Evolutionary conservation across 1,140 invertebrate species (phyloP).

Genomic region (Oreohelix idahoensis): DNA sequence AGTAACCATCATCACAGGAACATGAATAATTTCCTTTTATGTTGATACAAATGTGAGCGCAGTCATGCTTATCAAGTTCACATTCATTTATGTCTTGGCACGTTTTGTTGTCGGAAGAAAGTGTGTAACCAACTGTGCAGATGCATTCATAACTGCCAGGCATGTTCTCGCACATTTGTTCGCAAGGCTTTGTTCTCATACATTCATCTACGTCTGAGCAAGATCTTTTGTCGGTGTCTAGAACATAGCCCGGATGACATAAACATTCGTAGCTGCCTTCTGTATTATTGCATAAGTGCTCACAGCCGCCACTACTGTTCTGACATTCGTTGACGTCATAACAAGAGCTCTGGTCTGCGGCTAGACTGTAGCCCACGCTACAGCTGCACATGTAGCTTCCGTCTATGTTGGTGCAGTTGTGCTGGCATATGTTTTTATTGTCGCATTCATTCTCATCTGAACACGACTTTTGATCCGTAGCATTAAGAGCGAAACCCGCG

Average conservation of each 20-base stretch:
- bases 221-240: conserved; percentile 10
- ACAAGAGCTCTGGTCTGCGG: not conserved
- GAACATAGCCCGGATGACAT: conserved; percentile 42
- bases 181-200: not conserved
- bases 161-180: not conserved
- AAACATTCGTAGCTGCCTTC: conserved; percentile 47
- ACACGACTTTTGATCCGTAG: not conserved
- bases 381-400: conserved; percentile 21
- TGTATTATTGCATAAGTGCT: conserved; percentile 59
- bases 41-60: not conserved
- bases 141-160: not conserved
- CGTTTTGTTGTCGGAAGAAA: not conserved
- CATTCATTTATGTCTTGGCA: conserved; percentile 2
- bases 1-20: not conserved
- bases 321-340: conserved; percentile 68
- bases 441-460: conserved; percentile 19
- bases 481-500: not conserved
- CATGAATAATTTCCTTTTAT: not conserved
- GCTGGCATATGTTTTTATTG: not conserved
- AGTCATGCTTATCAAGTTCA: not conserved
- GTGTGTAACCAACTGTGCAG: not conserved
- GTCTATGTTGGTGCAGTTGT: conserved; percentile 7
- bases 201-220: conserved; percentile 24
- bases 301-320: conserved; percentile 62
- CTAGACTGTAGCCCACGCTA: not conserved